These are phyloP conservation scores for Crossoptilon crossoptilon DNA, from an alignment of 2,797 vertebrate species.

Conservation along the genomic window DNA sequence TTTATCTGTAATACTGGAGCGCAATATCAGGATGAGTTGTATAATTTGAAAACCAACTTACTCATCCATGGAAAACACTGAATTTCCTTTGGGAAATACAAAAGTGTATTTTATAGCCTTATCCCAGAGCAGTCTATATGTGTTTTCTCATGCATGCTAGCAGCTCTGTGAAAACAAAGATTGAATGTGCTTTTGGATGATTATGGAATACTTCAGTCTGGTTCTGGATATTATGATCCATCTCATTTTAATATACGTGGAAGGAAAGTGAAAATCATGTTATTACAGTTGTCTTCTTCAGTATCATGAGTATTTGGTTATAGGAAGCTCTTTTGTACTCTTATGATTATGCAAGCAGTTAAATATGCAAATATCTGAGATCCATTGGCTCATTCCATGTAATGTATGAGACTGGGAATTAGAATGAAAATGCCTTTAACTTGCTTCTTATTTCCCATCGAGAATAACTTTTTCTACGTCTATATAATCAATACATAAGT, in stretches of 20 bases:
- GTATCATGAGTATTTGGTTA: neutral
- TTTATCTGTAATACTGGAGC: neutral
- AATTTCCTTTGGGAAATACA: constrained; percentile 56
- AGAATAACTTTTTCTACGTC: neutral
- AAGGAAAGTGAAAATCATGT: neutral
- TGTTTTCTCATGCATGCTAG: neutral
- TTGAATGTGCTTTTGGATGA: neutral
- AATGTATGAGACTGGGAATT: neutral
- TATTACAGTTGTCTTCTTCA: neutral
- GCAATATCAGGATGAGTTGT: neutral
- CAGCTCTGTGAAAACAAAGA: neutral
- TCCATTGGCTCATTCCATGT: neutral
- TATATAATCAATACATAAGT: neutral
- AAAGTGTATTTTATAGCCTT: constrained; percentile 13
- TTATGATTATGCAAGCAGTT: neutral
- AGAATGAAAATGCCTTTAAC: neutral
- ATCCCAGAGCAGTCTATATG: neutral
- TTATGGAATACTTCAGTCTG: neutral
- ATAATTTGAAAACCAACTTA: constrained; percentile 52
- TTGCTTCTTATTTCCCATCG: constrained; percentile 17
- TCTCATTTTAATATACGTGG: neutral
- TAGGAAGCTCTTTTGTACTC: neutral
- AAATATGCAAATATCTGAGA: neutral
- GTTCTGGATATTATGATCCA: neutral
- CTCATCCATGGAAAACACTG: constrained; percentile 22